These are phyloP conservation scores for Drosophila malerkotliana DNA, from an alignment of 1,140 invertebrate genomes.

Conservation along the genomic window DNA sequence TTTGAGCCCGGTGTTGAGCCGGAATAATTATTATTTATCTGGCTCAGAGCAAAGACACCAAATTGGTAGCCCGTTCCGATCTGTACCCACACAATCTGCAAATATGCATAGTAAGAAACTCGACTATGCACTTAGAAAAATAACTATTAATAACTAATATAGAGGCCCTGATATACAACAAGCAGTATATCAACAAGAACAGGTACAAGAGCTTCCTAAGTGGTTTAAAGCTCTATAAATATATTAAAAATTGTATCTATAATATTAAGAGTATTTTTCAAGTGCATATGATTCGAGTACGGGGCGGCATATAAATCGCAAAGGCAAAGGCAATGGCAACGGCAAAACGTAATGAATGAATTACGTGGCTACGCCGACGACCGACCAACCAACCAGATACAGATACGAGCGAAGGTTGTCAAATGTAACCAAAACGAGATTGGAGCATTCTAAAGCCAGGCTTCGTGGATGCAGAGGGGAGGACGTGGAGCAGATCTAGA, in stretches of 20 bases:
- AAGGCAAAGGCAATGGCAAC: conserved; percentile 51
- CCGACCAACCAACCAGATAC: conserved; percentile 25
- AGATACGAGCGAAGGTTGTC: conserved; percentile 69
- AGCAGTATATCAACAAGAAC: no score
- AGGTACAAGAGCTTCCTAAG: no score
- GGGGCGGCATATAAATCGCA: conserved; percentile 75
- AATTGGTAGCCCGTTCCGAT: conserved; percentile 68
- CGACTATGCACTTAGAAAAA: neutral
- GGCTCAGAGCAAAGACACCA: conserved; percentile 65
- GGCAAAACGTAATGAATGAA: conserved; percentile 74
- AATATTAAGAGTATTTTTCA: neutral
- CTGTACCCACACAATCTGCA: conserved; percentile 65
- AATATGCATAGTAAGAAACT: conserved; percentile 1
- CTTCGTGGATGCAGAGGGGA: conserved; percentile 7
- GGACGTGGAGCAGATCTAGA: conserved; percentile 1
- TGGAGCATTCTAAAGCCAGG: conserved; percentile 13
- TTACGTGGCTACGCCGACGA: conserved; percentile 65
- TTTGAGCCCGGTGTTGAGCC: conserved; percentile 41
- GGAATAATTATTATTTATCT: conserved; percentile 81
- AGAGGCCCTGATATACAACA: no score
- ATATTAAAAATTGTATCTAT: neutral
- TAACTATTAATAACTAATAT: no score
- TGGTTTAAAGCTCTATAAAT: no score
- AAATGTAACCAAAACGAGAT: conserved; percentile 68
- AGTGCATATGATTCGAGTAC: conserved; percentile 20